phyloP scores from a whole-genome alignment of 2,113 vertebrate genomes.

The Trinectes maculatus region DNA sequence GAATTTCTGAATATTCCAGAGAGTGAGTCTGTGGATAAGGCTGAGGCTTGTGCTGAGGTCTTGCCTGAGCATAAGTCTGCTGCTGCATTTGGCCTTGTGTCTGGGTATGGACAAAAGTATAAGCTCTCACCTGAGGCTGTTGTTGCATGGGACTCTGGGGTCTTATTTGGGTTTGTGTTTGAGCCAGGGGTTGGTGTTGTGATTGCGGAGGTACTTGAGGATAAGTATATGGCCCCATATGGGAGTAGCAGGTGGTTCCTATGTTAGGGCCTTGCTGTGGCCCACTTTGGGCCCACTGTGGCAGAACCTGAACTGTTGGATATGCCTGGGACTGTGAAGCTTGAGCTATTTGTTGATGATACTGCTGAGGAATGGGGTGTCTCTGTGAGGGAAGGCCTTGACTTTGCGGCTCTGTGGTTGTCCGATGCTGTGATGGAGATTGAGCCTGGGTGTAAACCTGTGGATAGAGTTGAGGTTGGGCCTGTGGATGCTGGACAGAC shows the following conservation, averaged over 20 bases:
- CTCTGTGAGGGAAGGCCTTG: conserved; percentile 49
- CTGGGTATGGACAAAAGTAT: conserved; percentile 41
- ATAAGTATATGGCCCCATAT: conserved; percentile 38
- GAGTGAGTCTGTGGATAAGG: conserved; percentile 31
- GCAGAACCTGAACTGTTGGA: conserved; percentile 36
- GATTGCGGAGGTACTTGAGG: conserved; percentile 36
- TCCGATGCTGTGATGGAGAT: conserved; percentile 56
- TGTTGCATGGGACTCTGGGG: conserved; percentile 60
- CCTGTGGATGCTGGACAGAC: conserved; percentile 41
- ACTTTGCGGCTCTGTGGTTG: conserved; percentile 35
- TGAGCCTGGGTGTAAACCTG: conserved; percentile 36
- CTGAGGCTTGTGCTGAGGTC: conserved; percentile 15
- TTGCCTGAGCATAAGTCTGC: background rate
- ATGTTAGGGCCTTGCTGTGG: conserved; percentile 35
- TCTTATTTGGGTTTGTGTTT: conserved; percentile 42
- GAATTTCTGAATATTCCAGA: conserved; percentile 38
- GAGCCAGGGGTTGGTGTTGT: conserved; percentile 32
- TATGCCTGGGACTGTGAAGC: conserved; percentile 32
- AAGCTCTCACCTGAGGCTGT: conserved; percentile 25
- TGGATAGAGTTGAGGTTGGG: conserved; percentile 40
- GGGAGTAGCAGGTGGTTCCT: conserved; percentile 39
- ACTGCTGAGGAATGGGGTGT: conserved; percentile 39
- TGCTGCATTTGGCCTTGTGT: conserved; percentile 1
- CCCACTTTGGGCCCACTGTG: conserved; percentile 42
- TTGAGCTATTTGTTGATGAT: conserved; percentile 42